These are phyloP conservation scores for Neoarius graeffei DNA, from an alignment of 2,113 vertebrate species.

Conservation along the genomic window DNA sequence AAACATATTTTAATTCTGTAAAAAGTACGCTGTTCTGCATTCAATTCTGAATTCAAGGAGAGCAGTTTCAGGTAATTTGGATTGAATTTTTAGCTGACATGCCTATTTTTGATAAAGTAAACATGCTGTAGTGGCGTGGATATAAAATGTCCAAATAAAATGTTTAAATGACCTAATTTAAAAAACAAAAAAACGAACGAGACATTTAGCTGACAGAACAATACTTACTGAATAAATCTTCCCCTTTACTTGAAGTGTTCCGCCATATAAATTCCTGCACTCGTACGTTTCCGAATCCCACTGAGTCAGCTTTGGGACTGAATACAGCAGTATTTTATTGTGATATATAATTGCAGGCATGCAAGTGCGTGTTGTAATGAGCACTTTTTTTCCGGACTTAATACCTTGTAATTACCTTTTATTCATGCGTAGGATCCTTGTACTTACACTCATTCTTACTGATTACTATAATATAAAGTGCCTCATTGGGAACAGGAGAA, in stretches of 20 bases:
- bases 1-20: too few species aligned
- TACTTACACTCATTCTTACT: not conserved
- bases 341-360: not conserved
- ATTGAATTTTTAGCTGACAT: too few species aligned
- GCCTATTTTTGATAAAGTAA: too few species aligned
- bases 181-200: not conserved
- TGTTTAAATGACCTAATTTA: not conserved
- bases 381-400: not conserved
- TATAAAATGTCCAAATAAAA: not conserved
- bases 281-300: not conserved
- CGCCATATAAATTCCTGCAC: not conserved
- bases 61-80: too few species aligned
- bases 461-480: not conserved
- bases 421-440: not conserved
- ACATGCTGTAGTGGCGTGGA: not conserved
- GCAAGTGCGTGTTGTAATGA: not conserved
- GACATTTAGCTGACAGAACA: not conserved
- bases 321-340: not conserved
- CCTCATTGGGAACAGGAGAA: not conserved
- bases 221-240: not conserved
- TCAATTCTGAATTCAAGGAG: too few species aligned
- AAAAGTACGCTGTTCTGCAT: too few species aligned
- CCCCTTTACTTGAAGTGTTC: not conserved
- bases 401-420: not conserved
- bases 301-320: not conserved